Evolutionary conservation across 2,888 invertebrate genomes (phyloP), one percentile per base, ranked within the genome.

Genomic region (Cordylochernes scorpioides): DNA sequence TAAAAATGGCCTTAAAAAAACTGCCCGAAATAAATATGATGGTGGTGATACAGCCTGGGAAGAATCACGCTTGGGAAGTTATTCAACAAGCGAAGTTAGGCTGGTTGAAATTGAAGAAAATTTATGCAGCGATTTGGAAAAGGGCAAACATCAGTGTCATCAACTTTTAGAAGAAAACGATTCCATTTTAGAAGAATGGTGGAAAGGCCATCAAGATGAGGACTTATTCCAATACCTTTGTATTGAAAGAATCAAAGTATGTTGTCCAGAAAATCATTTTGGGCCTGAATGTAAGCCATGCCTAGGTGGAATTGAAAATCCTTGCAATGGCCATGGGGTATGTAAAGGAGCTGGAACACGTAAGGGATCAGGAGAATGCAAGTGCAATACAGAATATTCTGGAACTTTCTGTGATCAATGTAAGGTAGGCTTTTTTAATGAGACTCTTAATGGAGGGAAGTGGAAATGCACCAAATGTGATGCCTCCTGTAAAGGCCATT

Each of bases 31-130:
- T n/a, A 78, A 80, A 51, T 82, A 72, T 54, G 84, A 77, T 44
- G 86, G 86, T 4, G 86, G 86, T 1, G 84, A 86, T 50, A 67
- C 78, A 0, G 78, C 75, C 5, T 86, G 84, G 80, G 86, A 86
- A 49, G 77, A 78, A 50, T 73, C 33, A 10, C 51, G 77, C 42
- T 54, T 77, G 29, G 68, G 68, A 28, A 66, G 68, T 1, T 86
- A 84, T 50, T 66, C 70, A 38, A 69, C 63, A 10, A 58, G 84
- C 51, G 88, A 88, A 60, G 67, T 86, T 12, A 62, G 91, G 25
- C 58, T 88, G 22, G 67, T 78, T n/a, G 91, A 91, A 52, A 78
- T 88, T 30, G 73, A 82, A 53, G 86, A 88, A 46, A 60, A 65
- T 14, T 55, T 86, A 6, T 91, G 91, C 50, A 62, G 63, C 10